phyloP scores from a whole-genome alignment of 2,888 invertebrate species.

The Pomacea canaliculata region DNA sequence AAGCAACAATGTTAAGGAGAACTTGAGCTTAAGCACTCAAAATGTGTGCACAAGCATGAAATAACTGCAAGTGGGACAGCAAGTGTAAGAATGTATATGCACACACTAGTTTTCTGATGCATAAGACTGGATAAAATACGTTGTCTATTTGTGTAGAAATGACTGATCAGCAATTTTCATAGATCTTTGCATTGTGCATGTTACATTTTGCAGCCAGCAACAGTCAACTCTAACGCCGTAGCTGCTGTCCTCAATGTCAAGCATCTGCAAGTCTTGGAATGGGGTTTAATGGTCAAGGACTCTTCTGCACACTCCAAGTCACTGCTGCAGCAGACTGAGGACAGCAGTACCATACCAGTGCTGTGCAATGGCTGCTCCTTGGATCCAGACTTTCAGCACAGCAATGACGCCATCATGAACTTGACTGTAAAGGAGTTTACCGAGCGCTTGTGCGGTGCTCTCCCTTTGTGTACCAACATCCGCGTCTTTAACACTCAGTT shows the following conservation, averaged over 20 bases:
- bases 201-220: conserved; percentile 41
- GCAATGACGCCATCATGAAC: conserved; percentile 11
- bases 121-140: too few species aligned
- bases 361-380: neutral
- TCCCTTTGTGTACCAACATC: conserved; percentile 40
- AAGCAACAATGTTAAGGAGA: neutral
- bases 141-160: too few species aligned
- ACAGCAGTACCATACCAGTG: conserved; percentile 7
- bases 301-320: conserved; percentile 9
- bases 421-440: conserved; percentile 41
- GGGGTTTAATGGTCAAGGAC: conserved; percentile 43
- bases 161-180: too few species aligned
- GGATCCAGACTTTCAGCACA: conserved; percentile 17
- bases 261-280: conserved; percentile 43
- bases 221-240: conserved; percentile 50
- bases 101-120: too few species aligned
- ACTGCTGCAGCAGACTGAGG: neutral
- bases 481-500: conserved; percentile 39
- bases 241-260: conserved; percentile 40
- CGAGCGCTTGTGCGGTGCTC: conserved; percentile 37
- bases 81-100: too few species aligned
- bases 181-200: too few species aligned
- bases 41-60: too few species aligned
- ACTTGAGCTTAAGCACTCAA: too few species aligned
- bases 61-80: too few species aligned